These are phyloP conservation scores for Fabriciana adippe DNA, from an alignment of 2,888 invertebrate genomes.

Conservation along the genomic window DNA sequence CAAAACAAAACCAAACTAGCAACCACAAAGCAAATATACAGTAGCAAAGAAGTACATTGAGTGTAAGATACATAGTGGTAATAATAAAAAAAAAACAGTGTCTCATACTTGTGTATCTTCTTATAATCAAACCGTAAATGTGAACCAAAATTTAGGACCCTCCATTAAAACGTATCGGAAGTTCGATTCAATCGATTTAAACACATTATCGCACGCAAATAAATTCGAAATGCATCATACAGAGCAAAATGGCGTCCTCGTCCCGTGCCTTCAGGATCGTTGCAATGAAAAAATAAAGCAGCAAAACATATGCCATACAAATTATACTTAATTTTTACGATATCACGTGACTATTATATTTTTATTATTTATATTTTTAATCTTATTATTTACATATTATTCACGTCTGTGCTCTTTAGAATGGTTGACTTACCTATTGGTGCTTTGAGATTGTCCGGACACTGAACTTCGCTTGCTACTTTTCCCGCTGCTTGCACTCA, in stretches of 20 bases:
- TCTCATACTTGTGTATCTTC: conserved; percentile 76
- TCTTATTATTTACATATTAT: conserved; percentile 1
- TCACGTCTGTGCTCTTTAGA: neutral
- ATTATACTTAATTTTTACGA: conserved; percentile 38
- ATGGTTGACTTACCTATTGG: conserved; percentile 66
- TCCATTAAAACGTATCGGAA: conserved; percentile 12
- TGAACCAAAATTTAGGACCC: conserved; percentile 21
- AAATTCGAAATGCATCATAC: conserved; percentile 70
- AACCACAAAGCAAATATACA: conserved; percentile 58
- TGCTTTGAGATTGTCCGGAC: conserved; percentile 73
- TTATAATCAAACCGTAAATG: conserved; percentile 41
- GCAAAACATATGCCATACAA: conserved; percentile 75
- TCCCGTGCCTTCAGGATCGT: conserved; percentile 39
- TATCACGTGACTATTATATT: neutral
- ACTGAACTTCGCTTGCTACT: conserved; percentile 76
- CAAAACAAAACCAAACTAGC: conserved; percentile 52
- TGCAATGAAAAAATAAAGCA: conserved; percentile 72
- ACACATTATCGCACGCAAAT: conserved; percentile 63
- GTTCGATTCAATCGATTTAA: conserved; percentile 21
- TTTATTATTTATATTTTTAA: conserved; percentile 11
- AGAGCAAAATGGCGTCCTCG: conserved; percentile 40
- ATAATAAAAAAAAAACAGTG: conserved; percentile 45
- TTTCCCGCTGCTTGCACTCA: conserved; percentile 73
- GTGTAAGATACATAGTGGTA: conserved; percentile 42
- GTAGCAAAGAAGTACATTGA: conserved; percentile 54